phyloP scores from a whole-genome alignment of 2,888 invertebrate species.

The Congeria kusceri region DNA sequence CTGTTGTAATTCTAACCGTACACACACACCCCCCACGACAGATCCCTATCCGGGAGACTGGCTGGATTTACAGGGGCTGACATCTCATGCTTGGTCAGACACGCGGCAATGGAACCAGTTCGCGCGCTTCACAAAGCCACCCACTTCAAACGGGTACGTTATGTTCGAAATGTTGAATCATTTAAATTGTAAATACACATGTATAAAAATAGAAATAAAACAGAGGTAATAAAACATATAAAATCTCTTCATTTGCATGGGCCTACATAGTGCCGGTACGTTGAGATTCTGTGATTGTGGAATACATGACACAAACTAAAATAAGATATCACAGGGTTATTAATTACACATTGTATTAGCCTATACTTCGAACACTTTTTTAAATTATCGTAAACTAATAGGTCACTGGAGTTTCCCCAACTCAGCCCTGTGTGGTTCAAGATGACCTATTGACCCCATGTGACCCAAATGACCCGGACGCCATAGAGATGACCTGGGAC shows the following conservation, averaged over 20 bases:
- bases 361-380: not conserved
- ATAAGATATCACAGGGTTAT: not conserved
- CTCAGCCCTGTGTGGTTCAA: not conserved
- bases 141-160: slow-evolving; percentile 23
- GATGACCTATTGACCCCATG: slow-evolving; percentile 28
- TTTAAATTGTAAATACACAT: too few relatives aligned
- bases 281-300: too few relatives aligned
- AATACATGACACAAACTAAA: too few relatives aligned
- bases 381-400: not conserved
- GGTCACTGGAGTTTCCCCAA: slow-evolving; percentile 5
- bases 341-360: too few relatives aligned
- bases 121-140: slow-evolving; percentile 28
- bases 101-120: slow-evolving; percentile 15
- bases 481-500: slow-evolving; percentile 24
- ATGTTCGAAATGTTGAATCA: too few relatives aligned
- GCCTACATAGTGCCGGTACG: too few relatives aligned
- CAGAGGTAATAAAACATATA: too few relatives aligned
- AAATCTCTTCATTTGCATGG: too few relatives aligned
- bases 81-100: not conserved
- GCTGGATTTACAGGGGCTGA: slow-evolving; percentile 20
- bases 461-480: slow-evolving; percentile 13
- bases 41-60: not conserved
- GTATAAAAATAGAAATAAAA: too few relatives aligned
- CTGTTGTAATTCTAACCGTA: too few relatives aligned
- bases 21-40: too few relatives aligned